A percentile compares a stretch with the other conserved stretches of the same genome.
Evolutionary conservation across 2,113 vertebrate genomes (phyloP).

Genomic region (Pelecanoides urinatrix): DNA sequence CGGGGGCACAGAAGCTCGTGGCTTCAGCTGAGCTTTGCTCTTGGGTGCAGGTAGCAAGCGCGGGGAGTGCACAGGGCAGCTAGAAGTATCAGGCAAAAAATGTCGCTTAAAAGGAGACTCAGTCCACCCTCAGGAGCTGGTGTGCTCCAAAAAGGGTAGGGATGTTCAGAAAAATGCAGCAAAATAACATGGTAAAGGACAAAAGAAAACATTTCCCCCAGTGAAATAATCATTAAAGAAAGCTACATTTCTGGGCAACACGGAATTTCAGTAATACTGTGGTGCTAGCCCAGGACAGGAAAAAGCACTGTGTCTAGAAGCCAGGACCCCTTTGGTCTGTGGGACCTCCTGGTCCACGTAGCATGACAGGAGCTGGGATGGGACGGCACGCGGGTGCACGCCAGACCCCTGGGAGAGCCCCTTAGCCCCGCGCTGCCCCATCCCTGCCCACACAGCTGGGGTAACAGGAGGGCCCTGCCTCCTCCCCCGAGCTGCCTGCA

Average conservation of each 20-base stretch:
- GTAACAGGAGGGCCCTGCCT: not conserved
- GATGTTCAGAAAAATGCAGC: not conserved
- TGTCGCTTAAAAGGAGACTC: not conserved
- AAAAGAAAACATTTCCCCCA: not conserved
- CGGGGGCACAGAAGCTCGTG: not conserved
- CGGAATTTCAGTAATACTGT: not conserved
- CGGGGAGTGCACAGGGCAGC: rapidly evolving
- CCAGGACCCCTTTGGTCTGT: rapidly evolving
- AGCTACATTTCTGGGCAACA: not conserved
- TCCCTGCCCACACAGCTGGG: not conserved
- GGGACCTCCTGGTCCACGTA: not conserved
- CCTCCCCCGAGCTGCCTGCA: rapidly evolving
- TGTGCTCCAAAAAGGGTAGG: not conserved
- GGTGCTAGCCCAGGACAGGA: not conserved
- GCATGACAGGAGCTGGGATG: not conserved
- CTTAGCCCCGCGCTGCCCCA: rapidly evolving
- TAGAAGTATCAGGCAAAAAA: not conserved
- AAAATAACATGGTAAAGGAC: not conserved
- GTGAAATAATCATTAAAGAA: not conserved
- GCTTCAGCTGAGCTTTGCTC: not conserved
- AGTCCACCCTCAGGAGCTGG: not conserved
- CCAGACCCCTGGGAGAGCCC: not conserved
- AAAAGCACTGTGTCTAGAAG: not conserved
- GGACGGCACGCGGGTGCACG: rapidly evolving
- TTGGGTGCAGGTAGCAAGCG: not conserved